Base-by-base conservation (phyloP, 2,113 vertebrate genomes). In the Australoheros scitulus region DNA sequence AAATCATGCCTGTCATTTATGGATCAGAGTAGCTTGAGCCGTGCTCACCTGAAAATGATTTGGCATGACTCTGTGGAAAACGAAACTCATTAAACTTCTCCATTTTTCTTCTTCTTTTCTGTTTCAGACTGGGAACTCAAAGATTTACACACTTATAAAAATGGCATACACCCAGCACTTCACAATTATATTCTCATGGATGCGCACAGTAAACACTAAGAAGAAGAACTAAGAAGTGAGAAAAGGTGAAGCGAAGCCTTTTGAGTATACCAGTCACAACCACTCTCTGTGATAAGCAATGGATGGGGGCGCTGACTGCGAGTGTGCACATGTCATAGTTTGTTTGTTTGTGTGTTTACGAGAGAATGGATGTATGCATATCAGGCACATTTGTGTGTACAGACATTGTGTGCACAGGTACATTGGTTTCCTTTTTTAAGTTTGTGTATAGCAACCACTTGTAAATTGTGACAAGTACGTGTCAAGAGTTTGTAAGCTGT, bases 401-500 rank as follows among this genome's bases (percentile, higher is more conserved):
- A 90, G 84, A 91, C 87, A 82, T 88, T 76, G 80, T 91, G 89
- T 88, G 84, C 88, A 87, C 87, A 89, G 91, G 92, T 94, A 93
- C 92, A 87, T 89, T 63, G 60, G 29, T 78, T 32, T 81, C 43
- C 61, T 81, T 61, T 68, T 83, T 36, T 91, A 58, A 70, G 83
- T 94, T 90, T 93, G 91, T 95, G 94, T 95, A 95, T 93, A 95
- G 92, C 93, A 92, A 88, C 89, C 94, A 95, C 93, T 94, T 95
- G 95, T 96, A 95, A 94, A 95, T 94, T 95, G 96, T 96, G 95
- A 95, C 90, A 87, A 95, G 93, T 96, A 95, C 76, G 93, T 95
- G 93, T 95, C 93, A 94, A 93, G 94, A 95, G 94, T 96, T 96
- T 96, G 95, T 96, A 96, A 95, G 83, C 86, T 95, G 96, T 96